Evolutionary conservation across 92 coral and sea anemone species (phyloP).

Genomic region (Epizoanthus ramosus): DNA sequence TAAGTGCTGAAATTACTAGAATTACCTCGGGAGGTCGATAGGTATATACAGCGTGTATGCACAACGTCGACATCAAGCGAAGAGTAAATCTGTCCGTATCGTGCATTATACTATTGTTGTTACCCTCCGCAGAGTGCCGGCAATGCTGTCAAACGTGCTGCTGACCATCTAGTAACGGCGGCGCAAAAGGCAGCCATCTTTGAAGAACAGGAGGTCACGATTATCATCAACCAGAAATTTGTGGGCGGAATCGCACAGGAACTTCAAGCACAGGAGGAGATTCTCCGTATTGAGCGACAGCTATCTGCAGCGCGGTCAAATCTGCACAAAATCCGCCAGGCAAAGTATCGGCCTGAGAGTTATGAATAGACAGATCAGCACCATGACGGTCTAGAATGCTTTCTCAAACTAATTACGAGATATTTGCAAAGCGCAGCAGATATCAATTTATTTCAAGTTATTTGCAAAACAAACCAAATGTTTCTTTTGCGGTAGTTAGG

Average conservation of each 20-base stretch:
- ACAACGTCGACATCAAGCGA: too few species aligned
- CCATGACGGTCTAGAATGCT: too few species aligned
- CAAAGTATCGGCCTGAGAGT: conserved; percentile 86
- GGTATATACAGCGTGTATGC: too few species aligned
- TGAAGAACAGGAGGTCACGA: conserved; percentile 97
- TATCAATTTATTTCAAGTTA: too few species aligned
- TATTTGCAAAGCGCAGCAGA: too few species aligned
- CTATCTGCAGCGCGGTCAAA: conserved; percentile 83
- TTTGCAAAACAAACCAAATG: too few species aligned
- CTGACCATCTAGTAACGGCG: conserved; percentile 94
- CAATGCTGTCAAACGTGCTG: conserved; percentile 95
- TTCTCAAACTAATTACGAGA: too few species aligned
- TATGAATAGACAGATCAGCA: conserved; percentile 45
- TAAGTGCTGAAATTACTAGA: too few species aligned
- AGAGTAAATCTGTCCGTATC: too few species aligned
- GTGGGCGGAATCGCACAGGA: conserved; percentile 99
- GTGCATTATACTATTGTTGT: not conserved
- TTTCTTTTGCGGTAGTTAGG: too few species aligned
- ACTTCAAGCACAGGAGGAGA: conserved; percentile 93
- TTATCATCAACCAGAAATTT: conserved; percentile 93
- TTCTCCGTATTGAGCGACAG: conserved; percentile 93
- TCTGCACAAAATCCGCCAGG: conserved; percentile 89
- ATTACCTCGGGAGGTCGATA: too few species aligned
- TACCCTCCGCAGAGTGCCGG: conserved; percentile 77
- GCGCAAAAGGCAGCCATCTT: conserved; percentile 97